Evolutionary conservation across 1,140 invertebrate species (phyloP).

Genomic region (Apis cerana): DNA sequence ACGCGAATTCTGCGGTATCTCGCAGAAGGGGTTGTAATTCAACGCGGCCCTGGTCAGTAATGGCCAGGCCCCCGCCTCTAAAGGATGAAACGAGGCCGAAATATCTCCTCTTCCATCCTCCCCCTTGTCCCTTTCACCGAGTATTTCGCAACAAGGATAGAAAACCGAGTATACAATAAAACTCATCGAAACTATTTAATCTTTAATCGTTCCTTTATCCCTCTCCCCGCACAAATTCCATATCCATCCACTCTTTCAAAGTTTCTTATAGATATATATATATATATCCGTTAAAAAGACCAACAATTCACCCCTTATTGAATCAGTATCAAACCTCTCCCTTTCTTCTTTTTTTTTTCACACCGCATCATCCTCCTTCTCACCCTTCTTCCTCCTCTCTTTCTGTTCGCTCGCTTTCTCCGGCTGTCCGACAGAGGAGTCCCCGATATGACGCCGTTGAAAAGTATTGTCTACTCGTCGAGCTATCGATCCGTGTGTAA

Average conservation of each 20-base stretch:
- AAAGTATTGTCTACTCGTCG: slow-evolving; percentile 62
- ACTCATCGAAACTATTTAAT: too few relatives aligned
- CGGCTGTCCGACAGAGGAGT: slow-evolving; percentile 31
- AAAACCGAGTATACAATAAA: too few relatives aligned
- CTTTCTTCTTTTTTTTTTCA: too few relatives aligned
- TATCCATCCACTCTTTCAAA: too few relatives aligned
- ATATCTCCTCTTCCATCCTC: slow-evolving; percentile 66
- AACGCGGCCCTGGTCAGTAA: slow-evolving; percentile 60
- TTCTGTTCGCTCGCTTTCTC: slow-evolving; percentile 18
- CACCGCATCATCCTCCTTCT: neutral
- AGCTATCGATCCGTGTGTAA: slow-evolving; percentile 70
- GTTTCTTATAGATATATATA: too few relatives aligned
- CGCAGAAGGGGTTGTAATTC: slow-evolving; percentile 79
- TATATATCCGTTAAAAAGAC: too few relatives aligned
- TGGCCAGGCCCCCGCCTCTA: slow-evolving; percentile 20
- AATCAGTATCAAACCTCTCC: too few relatives aligned
- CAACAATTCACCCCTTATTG: too few relatives aligned
- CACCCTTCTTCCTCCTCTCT: slow-evolving; percentile 22
- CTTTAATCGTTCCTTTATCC: too few relatives aligned
- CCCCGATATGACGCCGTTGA: slow-evolving; percentile 45
- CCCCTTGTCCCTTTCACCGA: slow-evolving; percentile 14
- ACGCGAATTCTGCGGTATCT: slow-evolving; percentile 80
- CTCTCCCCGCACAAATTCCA: too few relatives aligned
- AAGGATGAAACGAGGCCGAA: slow-evolving; percentile 78
- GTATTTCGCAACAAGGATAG: too few relatives aligned